Percentiles rank a stretch among this genome's conserved stretches.
These are phyloP conservation scores for Azorinus chamasolen DNA, from an alignment of 2,888 invertebrate genomes.

Conservation along the genomic window DNA sequence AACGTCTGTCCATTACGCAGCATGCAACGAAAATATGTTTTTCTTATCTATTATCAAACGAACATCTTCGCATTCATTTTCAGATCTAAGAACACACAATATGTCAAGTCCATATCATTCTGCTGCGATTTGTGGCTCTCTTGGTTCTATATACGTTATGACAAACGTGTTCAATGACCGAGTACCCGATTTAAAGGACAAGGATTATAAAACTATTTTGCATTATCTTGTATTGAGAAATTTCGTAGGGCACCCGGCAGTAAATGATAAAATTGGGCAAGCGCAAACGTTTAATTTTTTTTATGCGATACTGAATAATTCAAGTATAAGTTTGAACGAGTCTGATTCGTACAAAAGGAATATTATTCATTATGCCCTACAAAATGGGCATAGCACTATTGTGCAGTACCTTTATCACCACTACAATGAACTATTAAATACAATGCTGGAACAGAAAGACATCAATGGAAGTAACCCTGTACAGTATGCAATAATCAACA, in stretches of 20 bases:
- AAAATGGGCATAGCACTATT: not conserved
- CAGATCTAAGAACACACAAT: not conserved
- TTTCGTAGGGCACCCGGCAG: too few relatives aligned
- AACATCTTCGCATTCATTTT: not conserved
- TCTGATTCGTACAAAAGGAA: not conserved
- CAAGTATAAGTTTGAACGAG: not conserved
- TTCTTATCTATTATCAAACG: not conserved
- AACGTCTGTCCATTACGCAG: slow-evolving; percentile 10
- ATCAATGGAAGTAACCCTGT: not conserved
- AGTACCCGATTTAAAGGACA: slow-evolving; percentile 8
- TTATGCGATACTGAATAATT: too few relatives aligned
- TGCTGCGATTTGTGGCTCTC: not conserved
- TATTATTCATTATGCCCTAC: slow-evolving; percentile 5
- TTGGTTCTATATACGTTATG: not conserved
- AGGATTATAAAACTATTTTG: not conserved
- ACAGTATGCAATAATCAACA: not conserved
- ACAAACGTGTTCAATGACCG: not conserved
- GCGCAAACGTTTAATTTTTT: too few relatives aligned
- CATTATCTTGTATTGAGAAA: slow-evolving; percentile 5
- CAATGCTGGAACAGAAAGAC: not conserved
- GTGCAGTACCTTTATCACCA: not conserved
- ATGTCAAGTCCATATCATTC: slow-evolving; percentile 17
- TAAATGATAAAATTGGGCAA: too few relatives aligned
- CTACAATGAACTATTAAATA: not conserved
- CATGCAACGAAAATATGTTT: not conserved